Evolutionary conservation across 1,140 invertebrate genomes (phyloP).

Genomic region (Arion vulgaris): DNA sequence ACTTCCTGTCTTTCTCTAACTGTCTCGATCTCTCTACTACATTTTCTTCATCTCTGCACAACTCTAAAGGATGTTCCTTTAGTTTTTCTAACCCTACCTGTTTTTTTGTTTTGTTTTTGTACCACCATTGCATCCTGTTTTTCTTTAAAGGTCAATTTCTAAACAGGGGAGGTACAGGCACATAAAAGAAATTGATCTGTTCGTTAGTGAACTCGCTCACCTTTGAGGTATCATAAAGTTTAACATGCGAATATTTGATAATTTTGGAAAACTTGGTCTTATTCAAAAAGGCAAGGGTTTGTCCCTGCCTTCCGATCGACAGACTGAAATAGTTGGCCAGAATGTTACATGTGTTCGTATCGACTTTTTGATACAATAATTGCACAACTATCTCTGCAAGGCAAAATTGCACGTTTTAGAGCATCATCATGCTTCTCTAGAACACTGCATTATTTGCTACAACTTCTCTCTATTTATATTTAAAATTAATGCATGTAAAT

Average conservation of each 20-base stretch:
- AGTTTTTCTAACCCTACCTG: conserved; percentile 14
- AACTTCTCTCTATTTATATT: neutral
- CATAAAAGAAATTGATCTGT: conserved; percentile 24
- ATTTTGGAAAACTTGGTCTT: neutral
- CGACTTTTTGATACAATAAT: neutral
- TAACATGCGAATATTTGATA: neutral
- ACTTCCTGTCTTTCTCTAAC: neutral
- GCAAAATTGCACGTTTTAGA: neutral
- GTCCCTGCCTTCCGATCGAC: neutral
- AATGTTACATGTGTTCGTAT: neutral
- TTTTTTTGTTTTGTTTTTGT: neutral
- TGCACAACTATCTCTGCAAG: neutral
- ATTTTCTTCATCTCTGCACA: neutral
- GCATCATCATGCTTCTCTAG: neutral
- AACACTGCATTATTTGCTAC: conserved; percentile 1
- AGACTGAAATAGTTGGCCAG: neutral
- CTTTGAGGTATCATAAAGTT: neutral
- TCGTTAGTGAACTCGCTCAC: neutral
- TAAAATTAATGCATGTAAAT: too few relatives aligned
- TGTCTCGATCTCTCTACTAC: neutral
- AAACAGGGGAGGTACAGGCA: conserved; percentile 19
- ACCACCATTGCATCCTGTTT: conserved; percentile 25
- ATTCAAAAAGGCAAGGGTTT: neutral
- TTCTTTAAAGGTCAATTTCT: conserved; percentile 17
- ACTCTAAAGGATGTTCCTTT: conserved; percentile 8